Evolutionary conservation across 2,797 vertebrate genomes (phyloP).

Genomic region (Rhinoraja longicauda): DNA sequence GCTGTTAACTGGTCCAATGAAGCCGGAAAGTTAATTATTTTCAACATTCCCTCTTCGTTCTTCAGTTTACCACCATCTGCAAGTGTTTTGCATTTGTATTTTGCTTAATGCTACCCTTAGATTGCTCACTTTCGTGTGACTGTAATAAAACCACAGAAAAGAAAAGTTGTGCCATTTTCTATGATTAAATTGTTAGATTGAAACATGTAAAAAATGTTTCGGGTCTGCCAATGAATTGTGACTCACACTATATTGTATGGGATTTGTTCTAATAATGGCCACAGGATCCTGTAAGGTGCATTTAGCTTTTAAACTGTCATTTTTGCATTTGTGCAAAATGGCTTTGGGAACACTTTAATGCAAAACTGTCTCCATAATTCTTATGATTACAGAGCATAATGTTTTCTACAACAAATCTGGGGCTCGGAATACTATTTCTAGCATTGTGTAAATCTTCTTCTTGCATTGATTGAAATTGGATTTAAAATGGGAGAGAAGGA

Average conservation of each 20-base stretch:
- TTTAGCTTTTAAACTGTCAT: slow-evolving; percentile 27
- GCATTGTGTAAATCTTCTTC: slow-evolving; percentile 3
- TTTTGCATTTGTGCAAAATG: slow-evolving; percentile 23
- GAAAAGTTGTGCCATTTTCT: not conserved
- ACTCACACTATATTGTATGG: not conserved
- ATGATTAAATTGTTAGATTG: slow-evolving; percentile 13
- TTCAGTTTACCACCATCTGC: too few species aligned
- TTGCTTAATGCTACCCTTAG: not conserved
- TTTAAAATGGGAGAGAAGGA: not conserved
- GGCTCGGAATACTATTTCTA: slow-evolving; percentile 5
- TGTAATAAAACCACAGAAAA: slow-evolving; percentile 14
- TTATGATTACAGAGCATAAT: not conserved
- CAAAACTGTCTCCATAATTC: not conserved
- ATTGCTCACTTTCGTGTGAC: not conserved
- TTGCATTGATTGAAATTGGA: slow-evolving; percentile 19
- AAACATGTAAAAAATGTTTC: not conserved
- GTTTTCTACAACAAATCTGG: not conserved
- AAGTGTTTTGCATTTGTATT: too few species aligned
- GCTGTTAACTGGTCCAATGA: not conserved
- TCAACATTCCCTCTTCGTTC: too few species aligned
- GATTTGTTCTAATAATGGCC: slow-evolving; percentile 7
- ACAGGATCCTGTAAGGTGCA: not conserved
- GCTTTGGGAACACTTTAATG: not conserved
- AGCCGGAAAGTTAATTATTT: too few species aligned
- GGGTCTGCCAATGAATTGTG: not conserved